These are phyloP conservation scores for Mus spretus DNA, from an alignment of 2,797 vertebrate genomes.

Conservation along the genomic window DNA sequence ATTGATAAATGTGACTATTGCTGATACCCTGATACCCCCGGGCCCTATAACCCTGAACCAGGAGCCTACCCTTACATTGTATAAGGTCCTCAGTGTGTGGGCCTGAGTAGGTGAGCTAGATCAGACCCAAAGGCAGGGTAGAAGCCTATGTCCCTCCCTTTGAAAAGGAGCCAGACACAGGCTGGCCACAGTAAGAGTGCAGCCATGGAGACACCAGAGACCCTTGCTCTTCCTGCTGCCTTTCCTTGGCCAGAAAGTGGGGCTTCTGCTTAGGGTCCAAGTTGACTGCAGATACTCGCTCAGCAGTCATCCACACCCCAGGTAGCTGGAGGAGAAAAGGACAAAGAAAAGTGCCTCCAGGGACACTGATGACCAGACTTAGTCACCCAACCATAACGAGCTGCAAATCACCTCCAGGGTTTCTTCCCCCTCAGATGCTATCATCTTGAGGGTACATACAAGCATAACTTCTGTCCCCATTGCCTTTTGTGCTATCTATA, in stretches of 20 bases:
- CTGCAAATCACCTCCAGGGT: neutral
- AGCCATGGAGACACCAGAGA: neutral
- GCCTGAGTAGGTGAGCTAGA: neutral
- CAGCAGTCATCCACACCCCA: neutral
- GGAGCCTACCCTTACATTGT: no score
- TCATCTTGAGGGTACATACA: neutral
- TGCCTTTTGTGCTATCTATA: neutral
- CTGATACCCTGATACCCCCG: neutral
- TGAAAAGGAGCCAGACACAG: conserved; percentile 8
- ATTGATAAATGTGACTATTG: neutral
- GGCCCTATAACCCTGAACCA: neutral
- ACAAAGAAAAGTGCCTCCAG: neutral
- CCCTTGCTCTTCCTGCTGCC: neutral
- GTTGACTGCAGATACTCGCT: neutral
- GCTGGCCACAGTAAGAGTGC: neutral
- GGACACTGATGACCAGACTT: neutral
- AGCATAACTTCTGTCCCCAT: neutral
- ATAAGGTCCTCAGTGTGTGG: fast-evolving
- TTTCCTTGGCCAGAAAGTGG: neutral
- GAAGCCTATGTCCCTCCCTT: neutral
- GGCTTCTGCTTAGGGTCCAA: neutral
- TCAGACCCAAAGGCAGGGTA: neutral
- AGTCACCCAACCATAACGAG: neutral
- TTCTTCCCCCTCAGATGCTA: neutral
- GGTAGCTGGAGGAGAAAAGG: neutral